Evolutionary conservation across 2,888 invertebrate species (phyloP).

Genomic region (Stenchaetothrips biformis): DNA sequence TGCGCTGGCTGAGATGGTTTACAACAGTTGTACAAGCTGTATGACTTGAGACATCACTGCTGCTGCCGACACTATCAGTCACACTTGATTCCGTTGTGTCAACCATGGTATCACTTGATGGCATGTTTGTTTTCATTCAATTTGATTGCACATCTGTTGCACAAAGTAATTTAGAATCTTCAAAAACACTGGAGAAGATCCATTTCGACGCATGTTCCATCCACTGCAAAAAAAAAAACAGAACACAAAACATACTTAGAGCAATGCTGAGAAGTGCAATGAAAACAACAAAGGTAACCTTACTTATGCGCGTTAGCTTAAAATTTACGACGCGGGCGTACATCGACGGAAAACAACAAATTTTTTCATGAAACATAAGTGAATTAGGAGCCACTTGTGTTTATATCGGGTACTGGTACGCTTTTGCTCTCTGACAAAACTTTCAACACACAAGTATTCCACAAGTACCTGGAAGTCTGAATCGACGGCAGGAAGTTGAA

Average conservation of each 20-base stretch:
- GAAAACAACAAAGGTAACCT: neutral
- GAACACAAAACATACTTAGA: neutral
- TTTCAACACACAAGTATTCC: neutral
- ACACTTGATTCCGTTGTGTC: slow-evolving; percentile 41
- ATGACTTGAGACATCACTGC: slow-evolving; percentile 53
- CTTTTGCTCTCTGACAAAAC: neutral
- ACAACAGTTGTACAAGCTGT: slow-evolving; percentile 37
- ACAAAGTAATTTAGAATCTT: neutral
- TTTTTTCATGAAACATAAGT: too few species aligned
- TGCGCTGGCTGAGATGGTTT: slow-evolving; percentile 49
- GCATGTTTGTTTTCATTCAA: neutral
- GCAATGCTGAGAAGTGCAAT: too few species aligned
- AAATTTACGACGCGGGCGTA: too few species aligned
- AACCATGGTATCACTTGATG: slow-evolving; percentile 7
- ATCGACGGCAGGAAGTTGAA: neutral
- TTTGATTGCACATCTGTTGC: neutral
- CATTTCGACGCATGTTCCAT: neutral
- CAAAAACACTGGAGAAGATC: neutral
- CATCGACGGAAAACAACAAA: too few species aligned
- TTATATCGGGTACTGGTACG: too few species aligned
- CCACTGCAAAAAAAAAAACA: neutral
- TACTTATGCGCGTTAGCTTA: neutral
- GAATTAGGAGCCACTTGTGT: neutral
- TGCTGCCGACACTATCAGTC: slow-evolving; percentile 59
- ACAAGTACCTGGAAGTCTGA: neutral